Conservation (phyloP, 2,888 invertebrate species). For the Parasteatoda lunata region DNA sequence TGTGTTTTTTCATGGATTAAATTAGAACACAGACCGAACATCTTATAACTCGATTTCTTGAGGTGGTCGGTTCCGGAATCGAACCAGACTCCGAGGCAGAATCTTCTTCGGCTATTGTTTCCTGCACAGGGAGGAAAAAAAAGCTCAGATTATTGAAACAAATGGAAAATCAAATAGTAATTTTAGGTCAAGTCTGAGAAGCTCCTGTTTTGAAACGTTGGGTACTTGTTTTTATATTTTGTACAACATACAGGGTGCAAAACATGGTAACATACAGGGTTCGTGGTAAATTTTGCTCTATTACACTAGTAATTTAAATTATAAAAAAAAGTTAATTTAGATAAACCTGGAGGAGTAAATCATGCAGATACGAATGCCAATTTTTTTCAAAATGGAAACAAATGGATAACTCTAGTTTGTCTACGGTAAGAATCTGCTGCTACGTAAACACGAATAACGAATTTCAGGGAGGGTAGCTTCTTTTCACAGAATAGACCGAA, state of each 20-base stretch:
- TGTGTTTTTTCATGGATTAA: background rate
- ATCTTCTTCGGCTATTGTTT: slow-evolving; percentile 37
- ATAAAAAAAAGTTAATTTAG: background rate
- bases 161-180: slow-evolving; percentile 4
- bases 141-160: background rate
- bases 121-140: slow-evolving; percentile 12
- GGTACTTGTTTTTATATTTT: background rate
- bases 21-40: slow-evolving; percentile 54
- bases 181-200: background rate
- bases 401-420: background rate
- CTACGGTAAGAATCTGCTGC: background rate
- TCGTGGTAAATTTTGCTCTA: background rate
- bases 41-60: slow-evolving; percentile 52
- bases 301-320: background rate
- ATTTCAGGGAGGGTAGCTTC: too few relatives aligned
- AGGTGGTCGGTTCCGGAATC: slow-evolving; percentile 21
- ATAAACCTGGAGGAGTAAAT: too few relatives aligned
- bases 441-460: too few relatives aligned
- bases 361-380: background rate
- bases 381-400: background rate
- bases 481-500: too few relatives aligned
- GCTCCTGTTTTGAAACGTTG: too few relatives aligned
- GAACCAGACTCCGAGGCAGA: slow-evolving; percentile 37
- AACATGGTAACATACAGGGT: too few relatives aligned
- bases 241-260: background rate